Evolutionary conservation across 2,888 invertebrate species (phyloP), one percentile per base, ranked within the genome.

Genomic region (Drosophila sordidapex): DNA sequence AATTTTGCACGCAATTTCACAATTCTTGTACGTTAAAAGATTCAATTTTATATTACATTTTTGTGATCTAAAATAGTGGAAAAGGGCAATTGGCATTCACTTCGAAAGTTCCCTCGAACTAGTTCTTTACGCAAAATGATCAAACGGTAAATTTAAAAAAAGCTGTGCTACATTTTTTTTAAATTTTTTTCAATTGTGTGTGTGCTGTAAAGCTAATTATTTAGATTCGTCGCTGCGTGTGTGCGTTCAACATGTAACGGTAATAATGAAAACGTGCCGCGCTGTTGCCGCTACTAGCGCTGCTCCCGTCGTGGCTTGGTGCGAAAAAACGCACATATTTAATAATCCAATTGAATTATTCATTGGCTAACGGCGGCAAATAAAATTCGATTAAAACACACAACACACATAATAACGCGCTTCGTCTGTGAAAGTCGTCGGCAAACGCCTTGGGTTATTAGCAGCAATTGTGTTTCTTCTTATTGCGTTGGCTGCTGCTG

Each of bases 321-420:
- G 70, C 48, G 56, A 54, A 70, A 48, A 70, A 57, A 66, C 67
- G 68, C 78, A 68, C 61, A 72, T 69, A 82, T 87, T 87, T 86
- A 90, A 87, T 90, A 87, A 87, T 81, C 87, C 88, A 88, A 75
- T 87, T 87, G 87, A 87, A 87, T 87, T 90, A 87, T 87, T 87
- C 87, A 90, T 90, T 89, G 90, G 69, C 89, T 86, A 90, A 86
- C 86, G 86, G 90, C 89, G 87, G 87, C 87, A 87, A 90, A 87
- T 90, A 87, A 90, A 87, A 87, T 87, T 87, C 87, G 87, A 87
- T 87, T 90, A 90, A 87, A 87, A 81, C 74, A 73, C 71, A 75
- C 66, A 35, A 72, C 74, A 73, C 66, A 35, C 25, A 27, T 10
- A 54, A 54, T 4, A 10, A n/a, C 51, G 31, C 51, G 29, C 35